Evolutionary conservation across 2,797 vertebrate species (phyloP).

Genomic region (Pseudomugil gertrudae): DNA sequence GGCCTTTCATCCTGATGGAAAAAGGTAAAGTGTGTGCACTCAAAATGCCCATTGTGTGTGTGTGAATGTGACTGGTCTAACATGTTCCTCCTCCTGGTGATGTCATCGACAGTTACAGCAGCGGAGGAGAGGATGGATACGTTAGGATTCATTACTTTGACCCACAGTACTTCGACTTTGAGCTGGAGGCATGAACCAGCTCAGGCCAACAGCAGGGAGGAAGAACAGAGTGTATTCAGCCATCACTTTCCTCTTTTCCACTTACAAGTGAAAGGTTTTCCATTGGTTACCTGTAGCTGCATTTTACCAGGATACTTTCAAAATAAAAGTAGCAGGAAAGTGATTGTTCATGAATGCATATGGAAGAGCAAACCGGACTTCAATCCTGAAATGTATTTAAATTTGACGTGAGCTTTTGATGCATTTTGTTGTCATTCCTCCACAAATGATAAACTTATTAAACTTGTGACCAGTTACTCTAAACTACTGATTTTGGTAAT

Average conservation of each 20-base stretch:
- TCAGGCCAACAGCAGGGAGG: conserved; percentile 15
- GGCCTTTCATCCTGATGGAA: conserved; percentile 96
- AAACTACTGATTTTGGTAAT: too few species aligned
- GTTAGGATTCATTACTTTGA: conserved; percentile 97
- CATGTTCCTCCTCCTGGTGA: neutral
- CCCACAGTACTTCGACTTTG: conserved; percentile 97
- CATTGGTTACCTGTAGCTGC: neutral
- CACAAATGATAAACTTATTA: conserved; percentile 37
- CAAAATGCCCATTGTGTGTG: too few species aligned
- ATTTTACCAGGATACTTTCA: neutral
- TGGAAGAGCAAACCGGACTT: conserved; percentile 16
- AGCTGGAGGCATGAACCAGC: conserved; percentile 86
- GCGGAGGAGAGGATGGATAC: conserved; percentile 96
- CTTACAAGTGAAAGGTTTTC: conserved; percentile 2
- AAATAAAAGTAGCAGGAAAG: neutral
- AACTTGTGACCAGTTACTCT: conserved; percentile 8
- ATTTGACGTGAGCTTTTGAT: conserved; percentile 27
- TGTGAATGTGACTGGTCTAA: too few species aligned
- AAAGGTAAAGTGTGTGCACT: conserved; percentile 93
- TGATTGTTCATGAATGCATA: neutral
- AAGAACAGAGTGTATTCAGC: neutral
- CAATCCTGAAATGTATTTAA: conserved; percentile 48
- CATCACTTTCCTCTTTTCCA: conserved; percentile 16
- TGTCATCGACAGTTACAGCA: conserved; percentile 89
- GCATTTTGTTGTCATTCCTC: conserved; percentile 47